Evolutionary conservation across 2,888 invertebrate genomes (phyloP).

Genomic region (Eupithecia subfuscata): DNA sequence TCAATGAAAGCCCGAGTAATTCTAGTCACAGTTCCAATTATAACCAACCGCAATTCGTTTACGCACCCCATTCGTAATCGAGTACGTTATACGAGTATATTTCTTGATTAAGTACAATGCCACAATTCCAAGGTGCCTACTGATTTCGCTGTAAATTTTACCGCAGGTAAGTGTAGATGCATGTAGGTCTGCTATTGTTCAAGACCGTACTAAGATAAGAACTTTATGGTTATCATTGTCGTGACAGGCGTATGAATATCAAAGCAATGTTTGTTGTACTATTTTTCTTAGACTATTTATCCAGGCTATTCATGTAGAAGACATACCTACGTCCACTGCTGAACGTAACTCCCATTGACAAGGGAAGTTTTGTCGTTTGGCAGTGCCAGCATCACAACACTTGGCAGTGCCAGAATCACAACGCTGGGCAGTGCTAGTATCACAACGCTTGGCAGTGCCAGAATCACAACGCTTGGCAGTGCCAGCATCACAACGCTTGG

Average conservation of each 20-base stretch:
- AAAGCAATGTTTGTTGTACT: not conserved
- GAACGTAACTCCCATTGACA: no score
- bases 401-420: no score
- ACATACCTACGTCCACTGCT: no score
- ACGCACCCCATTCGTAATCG: constrained; percentile 21
- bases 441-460: no score
- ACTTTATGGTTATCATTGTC: not conserved
- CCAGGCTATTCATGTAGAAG: not conserved
- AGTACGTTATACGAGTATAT: constrained; percentile 11
- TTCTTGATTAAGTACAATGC: constrained; percentile 42
- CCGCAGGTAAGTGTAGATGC: constrained; percentile 48
- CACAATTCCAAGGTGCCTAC: constrained; percentile 18
- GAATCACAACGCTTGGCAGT: no score
- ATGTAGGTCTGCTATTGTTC: constrained; percentile 5
- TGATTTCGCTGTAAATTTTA: not conserved
- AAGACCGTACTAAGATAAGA: not conserved
- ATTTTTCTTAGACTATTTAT: not conserved
- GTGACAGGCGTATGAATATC: constrained; percentile 36
- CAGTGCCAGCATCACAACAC: no score
- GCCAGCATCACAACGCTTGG: no score
- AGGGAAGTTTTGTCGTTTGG: no score
- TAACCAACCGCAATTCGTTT: constrained; percentile 19
- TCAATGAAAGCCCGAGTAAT: not conserved
- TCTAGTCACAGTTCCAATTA: constrained; percentile 20
- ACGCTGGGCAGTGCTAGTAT: no score